Evolutionary conservation across 2,113 vertebrate species (phyloP), one percentile per base, ranked within the genome.

Genomic region (Poicephalus meyeri): DNA sequence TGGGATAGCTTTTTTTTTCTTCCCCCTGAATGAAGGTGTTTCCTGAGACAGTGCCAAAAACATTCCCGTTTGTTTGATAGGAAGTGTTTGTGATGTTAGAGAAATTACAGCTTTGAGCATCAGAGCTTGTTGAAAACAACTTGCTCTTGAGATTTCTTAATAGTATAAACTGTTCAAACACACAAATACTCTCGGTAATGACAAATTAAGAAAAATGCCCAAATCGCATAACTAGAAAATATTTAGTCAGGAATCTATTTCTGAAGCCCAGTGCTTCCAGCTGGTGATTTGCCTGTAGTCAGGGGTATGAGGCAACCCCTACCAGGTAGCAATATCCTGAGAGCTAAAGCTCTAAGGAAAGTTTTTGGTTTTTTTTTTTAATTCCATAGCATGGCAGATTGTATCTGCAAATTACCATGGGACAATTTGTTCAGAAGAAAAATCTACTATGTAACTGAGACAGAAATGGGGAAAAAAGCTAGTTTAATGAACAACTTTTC

Each of bases 81-180:
- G 93, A 96, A 93, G 41, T n/a, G 68, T 76, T 81, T 71, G 50
- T 88, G 82, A 88, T 88, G 55, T 95, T 46, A 74, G 68, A 90
- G 82, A 86, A 94, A 60, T 74, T 26, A 66, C 55, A 83, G 80
- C 72, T 90, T 84, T 52, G 55, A 47, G 77, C 44, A 13, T 65
- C 41, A 50, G 0, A 50, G 42, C 42, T 58, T n/a, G 37, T 53
- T 6, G 21, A 73, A 39, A 91, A 10, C 41, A 35, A 35, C 39
- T 76, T 7, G 6, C 66, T 89, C 16, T 66, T 35, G 21, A 73
- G 41, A 7, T 52, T 81, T 76, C 49, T 73, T 61, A 44, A 13
- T 4, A 10, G 14, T 16, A 2, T 39, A 53, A 82, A 56, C 29
- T n/a, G 18, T 18, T 83, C 31, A 61, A 35, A 17, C 26, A 52